Evolutionary conservation across 2,113 vertebrate species (phyloP).

Genomic region (Vidua macroura): DNA sequence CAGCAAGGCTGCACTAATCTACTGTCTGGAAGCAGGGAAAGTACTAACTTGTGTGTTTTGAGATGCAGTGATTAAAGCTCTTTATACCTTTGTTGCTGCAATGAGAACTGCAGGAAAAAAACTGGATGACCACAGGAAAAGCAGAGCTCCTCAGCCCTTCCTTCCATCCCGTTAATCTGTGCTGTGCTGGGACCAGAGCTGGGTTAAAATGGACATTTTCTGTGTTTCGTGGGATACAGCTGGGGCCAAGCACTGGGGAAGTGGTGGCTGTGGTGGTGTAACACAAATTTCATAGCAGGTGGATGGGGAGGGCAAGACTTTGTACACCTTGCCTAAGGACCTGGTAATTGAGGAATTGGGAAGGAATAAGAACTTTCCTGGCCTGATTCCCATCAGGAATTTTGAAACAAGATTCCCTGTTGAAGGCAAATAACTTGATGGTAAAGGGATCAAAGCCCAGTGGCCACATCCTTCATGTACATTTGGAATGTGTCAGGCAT

Average conservation of each 20-base stretch:
- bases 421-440: not conserved
- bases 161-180: not conserved
- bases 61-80: constrained; percentile 47
- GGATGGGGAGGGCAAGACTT: not conserved
- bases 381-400: not conserved
- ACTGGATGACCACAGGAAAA: not conserved
- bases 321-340: not conserved
- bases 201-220: not conserved
- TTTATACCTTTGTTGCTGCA: constrained; percentile 23
- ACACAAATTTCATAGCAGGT: not conserved
- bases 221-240: not conserved
- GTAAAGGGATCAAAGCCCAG: not conserved
- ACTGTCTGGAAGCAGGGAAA: constrained; percentile 57
- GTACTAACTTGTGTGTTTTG: not conserved
- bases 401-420: not conserved
- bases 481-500: not conserved
- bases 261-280: not conserved
- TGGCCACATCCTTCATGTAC: not conserved
- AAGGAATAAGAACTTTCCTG: not conserved
- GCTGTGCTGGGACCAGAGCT: not conserved
- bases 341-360: not conserved
- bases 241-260: not conserved
- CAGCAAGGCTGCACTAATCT: constrained; percentile 71
- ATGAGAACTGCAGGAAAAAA: not conserved
- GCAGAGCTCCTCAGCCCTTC: not conserved